Evolutionary conservation across 2,888 invertebrate genomes (phyloP).

Genomic region (Lycia hirtaria): DNA sequence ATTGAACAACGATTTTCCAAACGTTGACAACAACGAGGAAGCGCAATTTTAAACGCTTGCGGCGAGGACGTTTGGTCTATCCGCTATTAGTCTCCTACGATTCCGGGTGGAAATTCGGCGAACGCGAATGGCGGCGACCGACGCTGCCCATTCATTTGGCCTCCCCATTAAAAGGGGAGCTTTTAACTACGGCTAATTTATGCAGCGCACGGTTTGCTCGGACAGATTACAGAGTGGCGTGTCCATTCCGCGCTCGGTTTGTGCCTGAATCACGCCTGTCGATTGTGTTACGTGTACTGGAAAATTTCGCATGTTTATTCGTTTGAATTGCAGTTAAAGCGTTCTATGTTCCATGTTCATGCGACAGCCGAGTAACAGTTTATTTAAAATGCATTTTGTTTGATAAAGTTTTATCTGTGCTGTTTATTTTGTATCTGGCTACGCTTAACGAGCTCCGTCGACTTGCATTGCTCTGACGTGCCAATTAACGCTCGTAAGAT

Average conservation of each 20-base stretch:
- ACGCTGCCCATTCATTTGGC: slow-evolving; percentile 76
- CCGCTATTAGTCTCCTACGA: slow-evolving; percentile 60
- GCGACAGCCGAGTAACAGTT: background rate
- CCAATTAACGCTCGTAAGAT: too few species aligned
- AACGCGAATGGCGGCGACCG: slow-evolving; percentile 54
- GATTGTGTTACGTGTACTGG: slow-evolving; percentile 63
- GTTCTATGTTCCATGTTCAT: slow-evolving; percentile 12
- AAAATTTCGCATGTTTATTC: slow-evolving; percentile 65
- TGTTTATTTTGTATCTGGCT: background rate
- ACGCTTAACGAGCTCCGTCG: too few species aligned
- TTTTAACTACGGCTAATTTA: slow-evolving; percentile 83
- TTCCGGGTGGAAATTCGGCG: slow-evolving; percentile 51
- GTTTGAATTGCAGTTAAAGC: slow-evolving; percentile 47
- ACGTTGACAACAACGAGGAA: slow-evolving; percentile 50
- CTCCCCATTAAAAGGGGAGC: slow-evolving; percentile 79
- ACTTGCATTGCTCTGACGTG: too few species aligned
- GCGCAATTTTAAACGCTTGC: slow-evolving; percentile 67
- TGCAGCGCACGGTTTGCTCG: slow-evolving; percentile 75
- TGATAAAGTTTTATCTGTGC: background rate
- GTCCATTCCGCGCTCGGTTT: slow-evolving; percentile 62
- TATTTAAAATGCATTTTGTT: background rate
- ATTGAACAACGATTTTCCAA: slow-evolving; percentile 52
- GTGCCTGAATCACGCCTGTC: slow-evolving; percentile 66
- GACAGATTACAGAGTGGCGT: slow-evolving; percentile 81
- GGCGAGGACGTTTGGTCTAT: slow-evolving; percentile 55